Percentiles rank a stretch among this genome's conserved stretches.
Evolutionary conservation across 2,888 invertebrate species (phyloP).

Genomic region (Nemotelus nigrinus): DNA sequence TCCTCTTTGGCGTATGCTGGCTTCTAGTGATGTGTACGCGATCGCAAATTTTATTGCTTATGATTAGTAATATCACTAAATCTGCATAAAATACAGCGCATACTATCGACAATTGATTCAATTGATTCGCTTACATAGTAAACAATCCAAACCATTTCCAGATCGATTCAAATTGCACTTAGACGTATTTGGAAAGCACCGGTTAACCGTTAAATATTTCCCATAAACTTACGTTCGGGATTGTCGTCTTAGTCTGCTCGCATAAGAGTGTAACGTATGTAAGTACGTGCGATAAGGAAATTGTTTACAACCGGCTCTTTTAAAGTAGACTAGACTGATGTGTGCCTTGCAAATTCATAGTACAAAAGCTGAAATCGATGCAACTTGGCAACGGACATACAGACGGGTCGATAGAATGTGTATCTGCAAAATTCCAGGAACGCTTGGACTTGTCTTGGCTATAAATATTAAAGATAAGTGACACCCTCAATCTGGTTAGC

Average conservation of each 20-base stretch:
- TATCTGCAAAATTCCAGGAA: constrained; percentile 21
- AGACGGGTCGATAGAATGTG: constrained; percentile 2
- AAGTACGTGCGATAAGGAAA: constrained; percentile 26
- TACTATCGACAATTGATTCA: background rate
- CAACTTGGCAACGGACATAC: background rate
- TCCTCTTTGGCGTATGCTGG: background rate
- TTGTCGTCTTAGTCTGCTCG: background rate
- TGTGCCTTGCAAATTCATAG: background rate
- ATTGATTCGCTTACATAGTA: no score
- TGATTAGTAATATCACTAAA: constrained; percentile 17
- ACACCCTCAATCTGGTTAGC: constrained; percentile 30
- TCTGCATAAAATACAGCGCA: constrained; percentile 18
- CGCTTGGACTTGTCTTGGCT: constrained; percentile 23
- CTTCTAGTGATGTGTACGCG: background rate
- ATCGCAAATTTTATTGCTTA: constrained; percentile 24
- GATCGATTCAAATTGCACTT: background rate
- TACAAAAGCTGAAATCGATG: no score
- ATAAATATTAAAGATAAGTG: constrained; percentile 23
- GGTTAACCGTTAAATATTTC: constrained; percentile 32
- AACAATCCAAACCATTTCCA: background rate
- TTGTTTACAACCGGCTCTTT: constrained; percentile 30
- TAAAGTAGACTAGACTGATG: constrained; percentile 2
- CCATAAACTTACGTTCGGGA: constrained; percentile 10
- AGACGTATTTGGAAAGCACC: constrained; percentile 23
- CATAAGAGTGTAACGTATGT: background rate